Evolutionary conservation across 1,140 invertebrate genomes (phyloP), one percentile per base, ranked within the genome.

Genomic region (Pteromalus puparum): DNA sequence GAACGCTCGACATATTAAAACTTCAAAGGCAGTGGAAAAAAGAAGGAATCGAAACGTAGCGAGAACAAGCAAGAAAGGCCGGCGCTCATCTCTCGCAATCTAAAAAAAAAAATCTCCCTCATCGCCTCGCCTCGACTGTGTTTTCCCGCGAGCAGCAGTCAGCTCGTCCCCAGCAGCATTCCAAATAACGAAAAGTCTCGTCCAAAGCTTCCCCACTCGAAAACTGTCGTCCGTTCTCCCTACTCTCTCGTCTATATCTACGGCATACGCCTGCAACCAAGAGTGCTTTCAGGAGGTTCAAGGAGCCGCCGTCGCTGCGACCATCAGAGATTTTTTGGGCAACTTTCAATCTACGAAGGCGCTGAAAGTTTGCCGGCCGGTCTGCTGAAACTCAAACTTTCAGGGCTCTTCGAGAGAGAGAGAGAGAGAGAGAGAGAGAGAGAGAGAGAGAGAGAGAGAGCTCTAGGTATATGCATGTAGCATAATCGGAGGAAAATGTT

Each of bases 401-500:
- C 73, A n/a, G 68, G 21, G 24, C 68, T 26, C 18, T 28, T 61
- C 53, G 53, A n/a, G 18, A 61, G 53, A 53, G 18, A 13, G 48
- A 61, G 53, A 53, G 48, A 18, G 48, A 18, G 48, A 53, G 48
- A 18, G n/a, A n/a, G n/a, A n/a, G n/a, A n/a, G n/a, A n/a, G n/a
- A n/a, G 48, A 53, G 18, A 53, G 48, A 48, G 13, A 2, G 46
- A 53, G 48, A 53, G 48, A 18, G 48, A 18, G 48, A 53, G 48
- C n/a, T n/a, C 30, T 34, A 5, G 30, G 3, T 34, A n/a, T 61
- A 21, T 18, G n/a, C n/a, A n/a, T n/a, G 53, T 61, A 61, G 21
- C 28, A 30, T 28, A 70, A 70, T 70, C 68, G 13, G 30, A 21
- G 21, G 34, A 75, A 42, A 75, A 75, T 42, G 73, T 75, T 75